A percentile compares a stretch with the other conserved stretches of the same genome.
phyloP scores from a whole-genome alignment of 2,797 vertebrate genomes.

The Notolepis coatsorum region DNA sequence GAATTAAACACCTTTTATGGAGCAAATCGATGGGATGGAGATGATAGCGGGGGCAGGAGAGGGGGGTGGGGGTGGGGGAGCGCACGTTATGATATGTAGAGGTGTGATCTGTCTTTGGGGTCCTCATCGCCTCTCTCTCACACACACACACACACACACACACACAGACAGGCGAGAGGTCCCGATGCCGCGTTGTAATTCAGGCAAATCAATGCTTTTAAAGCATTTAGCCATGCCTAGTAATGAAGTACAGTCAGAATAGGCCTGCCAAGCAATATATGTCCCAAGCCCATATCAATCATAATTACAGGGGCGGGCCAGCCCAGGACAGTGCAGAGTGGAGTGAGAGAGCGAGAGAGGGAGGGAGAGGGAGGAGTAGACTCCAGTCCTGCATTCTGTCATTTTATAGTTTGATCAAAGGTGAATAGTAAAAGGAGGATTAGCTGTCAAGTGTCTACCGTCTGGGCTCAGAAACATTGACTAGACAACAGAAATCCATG shows the following conservation, averaged over 20 bases:
- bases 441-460: conserved; percentile 25
- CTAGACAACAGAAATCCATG: neutral
- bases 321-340: conserved; percentile 49
- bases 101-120: conserved; percentile 88
- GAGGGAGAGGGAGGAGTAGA: conserved; percentile 69
- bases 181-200: conserved; percentile 89
- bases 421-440: conserved; percentile 53
- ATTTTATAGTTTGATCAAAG: conserved; percentile 71
- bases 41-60: conserved; percentile 70
- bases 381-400: conserved; percentile 46
- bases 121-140: conserved; percentile 51
- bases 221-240: conserved; percentile 92
- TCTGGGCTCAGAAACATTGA: conserved; percentile 9
- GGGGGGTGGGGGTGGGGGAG: conserved; percentile 57
- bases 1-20: conserved; percentile 99
- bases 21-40: conserved; percentile 91
- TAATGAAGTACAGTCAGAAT: conserved; percentile 97
- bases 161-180: conserved; percentile 68
- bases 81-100: conserved; percentile 81
- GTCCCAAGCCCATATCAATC: conserved; percentile 87
- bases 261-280: conserved; percentile 91
- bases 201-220: conserved; percentile 96
- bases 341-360: no score
- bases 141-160: conserved; percentile 15
- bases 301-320: conserved; percentile 80